Percentiles rank a stretch among this genome's conserved stretches.
Conservation (phyloP, 2,888 invertebrate genomes). For the Drosophila pseudotalamancana region DNA sequence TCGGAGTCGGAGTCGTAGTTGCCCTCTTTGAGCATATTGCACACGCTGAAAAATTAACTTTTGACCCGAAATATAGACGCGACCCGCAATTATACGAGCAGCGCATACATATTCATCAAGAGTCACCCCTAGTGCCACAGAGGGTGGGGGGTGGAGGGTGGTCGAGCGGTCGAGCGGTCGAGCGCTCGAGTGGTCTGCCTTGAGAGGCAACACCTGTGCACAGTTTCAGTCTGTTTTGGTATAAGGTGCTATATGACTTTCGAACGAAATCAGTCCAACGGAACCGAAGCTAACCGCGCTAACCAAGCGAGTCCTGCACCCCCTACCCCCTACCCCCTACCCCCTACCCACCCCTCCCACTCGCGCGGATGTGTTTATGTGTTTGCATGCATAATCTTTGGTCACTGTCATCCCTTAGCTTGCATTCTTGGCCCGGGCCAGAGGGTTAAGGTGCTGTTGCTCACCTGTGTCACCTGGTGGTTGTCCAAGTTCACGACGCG, state of each 20-base stretch:
- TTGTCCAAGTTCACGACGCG: conserved; percentile 58
- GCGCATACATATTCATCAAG: conserved; percentile 46
- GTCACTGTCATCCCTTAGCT: conserved; percentile 71
- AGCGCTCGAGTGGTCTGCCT: conserved; percentile 56
- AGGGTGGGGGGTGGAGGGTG: not conserved
- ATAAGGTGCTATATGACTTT: conserved; percentile 80
- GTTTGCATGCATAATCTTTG: conserved; percentile 77
- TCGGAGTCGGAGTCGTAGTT: conserved; percentile 15
- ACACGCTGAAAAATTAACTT: conserved; percentile 73
- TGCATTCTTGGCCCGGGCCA: conserved; percentile 48
- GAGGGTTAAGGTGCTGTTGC: conserved; percentile 34
- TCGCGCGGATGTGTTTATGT: conserved; percentile 43
- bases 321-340: not conserved
- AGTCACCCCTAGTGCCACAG: conserved; percentile 42
- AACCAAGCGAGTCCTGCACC: conserved; percentile 19
- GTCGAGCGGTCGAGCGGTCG: not conserved
- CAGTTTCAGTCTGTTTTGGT: conserved; percentile 10
- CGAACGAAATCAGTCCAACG: conserved; percentile 75
- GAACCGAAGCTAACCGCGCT: conserved; percentile 65
- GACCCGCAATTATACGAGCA: conserved; percentile 59
- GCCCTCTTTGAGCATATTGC: conserved; percentile 62
- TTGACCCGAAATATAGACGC: conserved; percentile 60
- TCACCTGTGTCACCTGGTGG: conserved; percentile 56
- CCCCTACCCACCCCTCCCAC: not conserved
- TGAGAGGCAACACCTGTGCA: conserved; percentile 78